Base-by-base conservation (phyloP, 2,888 invertebrate species). In the Adela reaumurella region DNA sequence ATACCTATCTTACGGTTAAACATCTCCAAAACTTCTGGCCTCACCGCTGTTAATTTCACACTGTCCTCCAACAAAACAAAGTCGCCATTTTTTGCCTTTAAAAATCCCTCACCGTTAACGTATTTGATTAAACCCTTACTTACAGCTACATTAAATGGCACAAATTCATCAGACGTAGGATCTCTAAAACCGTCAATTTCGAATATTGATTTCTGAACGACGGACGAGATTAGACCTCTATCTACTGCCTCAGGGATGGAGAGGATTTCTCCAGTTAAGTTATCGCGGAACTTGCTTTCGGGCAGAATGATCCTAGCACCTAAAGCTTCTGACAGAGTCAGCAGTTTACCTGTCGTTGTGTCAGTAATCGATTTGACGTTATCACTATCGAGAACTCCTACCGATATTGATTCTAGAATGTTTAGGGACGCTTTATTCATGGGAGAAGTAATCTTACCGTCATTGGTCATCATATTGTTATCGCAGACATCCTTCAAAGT, bases 121-220 rank as follows among this genome's bases (percentile, higher is more conserved):
- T 87, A 84, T 64, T 89, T 87, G 45, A 95, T 80, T 62, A 89
- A 80, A 55, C 90, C 90, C 60, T 88, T 89, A 51, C 87, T 83
- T 53, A 90, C 74, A 41, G 94, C 93, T 52, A 85, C 82, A 68
- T 93, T 94, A 60, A 94, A 89, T 55, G 92, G 92, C 58, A 94
- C 83, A 62, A 88, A 90, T 62, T 92, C 90, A 35, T 86, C 87
- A 46, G 89, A 89, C 59, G 87, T 83, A 1, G 90, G 87, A 68
- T 93, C 91, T 63, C 88, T 89, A 63, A 95, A 92, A 49, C 91
- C 95, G 58, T 94, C 94, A 52, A 97, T 92, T 66, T 94, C 91
- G 64, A 96, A 96, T 57, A 96, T 90, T 2, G 92, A 92, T 67
- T 89, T 89, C 64, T 92, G 89, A 4, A 89, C 85, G 17, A 95